Evolutionary conservation across 2,113 vertebrate species (phyloP).

Genomic region (Otolemur garnettii): DNA sequence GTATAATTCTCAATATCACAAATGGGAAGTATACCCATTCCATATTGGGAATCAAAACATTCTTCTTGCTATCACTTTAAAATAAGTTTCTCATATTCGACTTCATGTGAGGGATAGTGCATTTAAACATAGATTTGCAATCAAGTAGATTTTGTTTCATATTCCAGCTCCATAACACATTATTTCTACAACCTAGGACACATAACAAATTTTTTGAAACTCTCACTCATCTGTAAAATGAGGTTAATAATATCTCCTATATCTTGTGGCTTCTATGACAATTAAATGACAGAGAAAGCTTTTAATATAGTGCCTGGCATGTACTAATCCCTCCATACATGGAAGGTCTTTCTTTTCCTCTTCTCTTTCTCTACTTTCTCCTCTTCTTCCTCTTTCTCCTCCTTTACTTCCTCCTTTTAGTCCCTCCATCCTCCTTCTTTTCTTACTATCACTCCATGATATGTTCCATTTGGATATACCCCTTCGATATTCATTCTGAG

Average conservation of each 20-base stretch:
- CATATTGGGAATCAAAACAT: background rate
- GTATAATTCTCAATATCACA: background rate
- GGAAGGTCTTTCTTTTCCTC: background rate
- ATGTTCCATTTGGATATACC: background rate
- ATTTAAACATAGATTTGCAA: background rate
- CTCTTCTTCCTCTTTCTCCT: background rate
- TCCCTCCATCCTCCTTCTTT: background rate
- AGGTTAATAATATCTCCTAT: background rate
- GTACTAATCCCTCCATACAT: background rate
- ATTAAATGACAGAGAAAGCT: conserved; percentile 33
- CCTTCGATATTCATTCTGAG: background rate
- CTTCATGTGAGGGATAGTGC: background rate
- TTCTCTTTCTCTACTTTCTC: background rate
- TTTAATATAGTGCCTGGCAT: background rate
- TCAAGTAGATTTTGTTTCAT: background rate
- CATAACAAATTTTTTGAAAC: background rate
- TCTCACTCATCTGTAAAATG: background rate
- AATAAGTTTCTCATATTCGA: background rate
- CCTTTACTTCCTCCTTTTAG: background rate
- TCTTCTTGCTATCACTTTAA: background rate
- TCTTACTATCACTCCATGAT: background rate
- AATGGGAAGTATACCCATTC: background rate
- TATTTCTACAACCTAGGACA: background rate
- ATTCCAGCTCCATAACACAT: background rate
- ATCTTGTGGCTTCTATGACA: background rate